Base-by-base conservation (phyloP, 2,113 vertebrate species). In the Microtus richardsoni region DNA sequence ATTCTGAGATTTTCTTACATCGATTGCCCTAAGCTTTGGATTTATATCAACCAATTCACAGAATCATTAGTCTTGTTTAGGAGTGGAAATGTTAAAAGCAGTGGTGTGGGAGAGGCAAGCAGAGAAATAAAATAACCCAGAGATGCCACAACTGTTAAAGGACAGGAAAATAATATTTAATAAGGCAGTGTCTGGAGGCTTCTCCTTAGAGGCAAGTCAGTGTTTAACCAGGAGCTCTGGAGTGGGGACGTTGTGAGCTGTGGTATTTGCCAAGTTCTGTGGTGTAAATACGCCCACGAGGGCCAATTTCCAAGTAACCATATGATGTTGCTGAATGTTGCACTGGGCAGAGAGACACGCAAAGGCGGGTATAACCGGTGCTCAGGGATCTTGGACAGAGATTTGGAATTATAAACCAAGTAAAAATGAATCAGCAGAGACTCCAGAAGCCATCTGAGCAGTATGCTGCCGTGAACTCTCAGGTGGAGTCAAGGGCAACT, bases 81-180 rank as follows among this genome's bases (percentile, higher is more conserved):
- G 36, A 93, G 68, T 62, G 9, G 19, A 79, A 64, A 88, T 28
- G 58, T 89, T 93, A 47, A 92, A 93, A 52, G 28, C 17, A 77
- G 62, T 52, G 47, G 80, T 4, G 3, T 36, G 79, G 58, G 71
- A 73, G 60, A 73, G 60, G 33, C 30, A 75, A 94, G 80, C 33
- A 92, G 85, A 92, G 66, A 80, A 95, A 80, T 47, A 8, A 73
- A 93, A 89, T 86, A n/a, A 88, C 8, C 66, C 64, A 80, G 66
- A 54, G 52, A 49, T 70, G 41, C 62, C 54, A 36, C 33, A 74
- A 11, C 68, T 58, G 86, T 95, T 93, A 91, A 74, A 74, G 36
- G 33, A 92, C 52, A 95, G 80, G 86, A 82, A 93, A 88, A 70
- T 93, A 75, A 47, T 39, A 73, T n/a, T 52, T 92, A 49, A 82